Evolutionary conservation across 2,888 invertebrate species (phyloP), one percentile per base, ranked within the genome.

Genomic region (Hylaea fasciaria): DNA sequence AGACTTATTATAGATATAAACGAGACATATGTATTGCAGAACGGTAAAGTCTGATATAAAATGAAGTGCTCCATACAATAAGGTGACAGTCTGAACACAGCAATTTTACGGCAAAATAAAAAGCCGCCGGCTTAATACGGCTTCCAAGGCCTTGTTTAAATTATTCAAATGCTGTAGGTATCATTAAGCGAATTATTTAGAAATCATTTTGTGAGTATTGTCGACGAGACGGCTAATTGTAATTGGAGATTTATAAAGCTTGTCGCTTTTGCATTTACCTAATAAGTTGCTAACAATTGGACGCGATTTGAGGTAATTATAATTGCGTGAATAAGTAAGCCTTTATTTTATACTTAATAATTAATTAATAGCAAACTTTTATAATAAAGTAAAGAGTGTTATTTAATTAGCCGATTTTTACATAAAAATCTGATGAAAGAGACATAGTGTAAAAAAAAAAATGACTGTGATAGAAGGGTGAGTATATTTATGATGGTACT

Each of bases 31-130:
- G 48, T 49, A 12, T 49, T 43, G 10, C 40, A 40, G 51, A 39
- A 46, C 16, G 32, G 37, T 49, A 59, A 46, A 45, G 32, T 17
- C 14, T 46, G 52, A 67, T 67, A 68, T 74, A 71, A 77, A 76
- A 67, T 69, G 57, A 72, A 77, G 75, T 75, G 75, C 65, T 71
- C 58, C 52, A 55, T 58, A 70, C 72, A 72, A 76, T 73, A 74
- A 77, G 53, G 61, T 55, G 57, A 64, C 61, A 52, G 54, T 53
- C 47, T 47, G 49, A 58, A 66, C 47, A 51, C 40, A 58, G 52
- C 61, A 62, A 65, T 68, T 77, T 73, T 69, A 73, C 64, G 60
- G 57, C 51, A 37, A 51, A 60, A 64, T 66, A 67, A 65, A 71
- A 64, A 61, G 52, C 48, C 28, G 47, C 37, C 37, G 40, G 47